Percentiles rank a stretch among this genome's conserved stretches.
Evolutionary conservation across 1,140 invertebrate genomes (phyloP).

Genomic region (Cyrtorhinus lividipennis): DNA sequence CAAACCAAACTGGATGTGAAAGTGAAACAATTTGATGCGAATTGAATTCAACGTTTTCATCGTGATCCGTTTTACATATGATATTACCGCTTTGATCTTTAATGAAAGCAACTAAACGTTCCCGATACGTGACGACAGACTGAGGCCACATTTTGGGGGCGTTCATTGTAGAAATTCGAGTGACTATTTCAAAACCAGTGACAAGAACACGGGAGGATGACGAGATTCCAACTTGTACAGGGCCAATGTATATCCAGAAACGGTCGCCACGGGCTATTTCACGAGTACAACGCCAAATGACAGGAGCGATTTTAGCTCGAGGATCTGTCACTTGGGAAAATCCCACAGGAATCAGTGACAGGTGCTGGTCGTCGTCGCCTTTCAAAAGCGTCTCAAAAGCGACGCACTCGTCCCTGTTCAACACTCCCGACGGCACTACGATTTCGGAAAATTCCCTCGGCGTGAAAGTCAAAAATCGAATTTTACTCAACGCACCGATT

Average conservation of each 20-base stretch:
- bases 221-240: conserved; percentile 11
- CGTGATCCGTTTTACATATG: conserved; percentile 15
- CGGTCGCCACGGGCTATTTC: conserved; percentile 12
- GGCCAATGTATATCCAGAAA: conserved; percentile 17
- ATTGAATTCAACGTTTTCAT: conserved; percentile 17
- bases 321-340: background rate
- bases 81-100: conserved; percentile 20
- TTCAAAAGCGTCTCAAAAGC: conserved; percentile 10
- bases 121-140: conserved; percentile 9
- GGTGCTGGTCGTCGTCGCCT: background rate
- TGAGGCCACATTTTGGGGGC: conserved; percentile 10
- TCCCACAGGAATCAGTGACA: background rate
- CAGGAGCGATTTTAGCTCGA: conserved; percentile 3
- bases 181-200: conserved; percentile 22
- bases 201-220: conserved; percentile 15
- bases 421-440: conserved; percentile 15
- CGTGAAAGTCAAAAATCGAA: conserved; percentile 23
- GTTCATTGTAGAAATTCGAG: conserved; percentile 14
- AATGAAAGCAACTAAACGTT: conserved; percentile 16
- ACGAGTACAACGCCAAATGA: conserved; percentile 15
- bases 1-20: conserved; percentile 20
- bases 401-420: conserved; percentile 18
- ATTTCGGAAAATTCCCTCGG: conserved; percentile 14
- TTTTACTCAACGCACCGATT: conserved; percentile 17
- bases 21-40: conserved; percentile 15